phyloP scores from a whole-genome alignment of 2,888 invertebrate genomes.

The Elaeidobius kamerunicus region DNA sequence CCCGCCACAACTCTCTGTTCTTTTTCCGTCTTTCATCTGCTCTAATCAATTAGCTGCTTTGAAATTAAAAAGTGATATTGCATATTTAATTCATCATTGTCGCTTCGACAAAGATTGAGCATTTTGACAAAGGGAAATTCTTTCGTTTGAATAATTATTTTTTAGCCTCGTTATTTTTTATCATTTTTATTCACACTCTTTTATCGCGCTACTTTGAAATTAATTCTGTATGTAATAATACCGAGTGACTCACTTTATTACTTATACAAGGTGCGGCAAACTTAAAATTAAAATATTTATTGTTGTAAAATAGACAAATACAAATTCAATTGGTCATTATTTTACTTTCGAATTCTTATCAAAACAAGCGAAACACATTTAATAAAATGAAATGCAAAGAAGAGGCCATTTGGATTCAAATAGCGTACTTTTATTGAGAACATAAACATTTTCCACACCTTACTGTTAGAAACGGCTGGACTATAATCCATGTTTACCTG shows the following conservation, averaged over 20 bases:
- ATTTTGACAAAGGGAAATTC: background rate
- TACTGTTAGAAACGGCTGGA: constrained; percentile 16
- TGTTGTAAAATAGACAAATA: too few species aligned
- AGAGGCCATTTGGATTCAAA: constrained; percentile 4
- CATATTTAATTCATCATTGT: constrained; percentile 32
- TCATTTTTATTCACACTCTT: background rate
- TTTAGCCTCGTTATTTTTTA: background rate
- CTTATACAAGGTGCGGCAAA: too few species aligned
- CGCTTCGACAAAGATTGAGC: constrained; percentile 25
- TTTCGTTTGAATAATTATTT: background rate
- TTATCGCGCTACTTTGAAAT: too few species aligned
- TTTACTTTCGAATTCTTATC: too few species aligned
- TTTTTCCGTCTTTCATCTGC: constrained; percentile 5
- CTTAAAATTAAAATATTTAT: too few species aligned
- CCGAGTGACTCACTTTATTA: too few species aligned
- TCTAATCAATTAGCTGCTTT: constrained; percentile 28
- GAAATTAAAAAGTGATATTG: constrained; percentile 28
- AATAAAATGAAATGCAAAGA: background rate
- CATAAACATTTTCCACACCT: constrained; percentile 27
- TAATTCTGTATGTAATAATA: too few species aligned
- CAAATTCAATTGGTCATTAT: too few species aligned
- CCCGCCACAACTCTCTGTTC: too few species aligned
- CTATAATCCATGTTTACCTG: constrained; percentile 27
- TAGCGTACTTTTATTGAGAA: constrained; percentile 19
- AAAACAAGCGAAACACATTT: background rate